Base-by-base conservation (phyloP, 2,797 vertebrate species). In the Pelobates cultripes region DNA sequence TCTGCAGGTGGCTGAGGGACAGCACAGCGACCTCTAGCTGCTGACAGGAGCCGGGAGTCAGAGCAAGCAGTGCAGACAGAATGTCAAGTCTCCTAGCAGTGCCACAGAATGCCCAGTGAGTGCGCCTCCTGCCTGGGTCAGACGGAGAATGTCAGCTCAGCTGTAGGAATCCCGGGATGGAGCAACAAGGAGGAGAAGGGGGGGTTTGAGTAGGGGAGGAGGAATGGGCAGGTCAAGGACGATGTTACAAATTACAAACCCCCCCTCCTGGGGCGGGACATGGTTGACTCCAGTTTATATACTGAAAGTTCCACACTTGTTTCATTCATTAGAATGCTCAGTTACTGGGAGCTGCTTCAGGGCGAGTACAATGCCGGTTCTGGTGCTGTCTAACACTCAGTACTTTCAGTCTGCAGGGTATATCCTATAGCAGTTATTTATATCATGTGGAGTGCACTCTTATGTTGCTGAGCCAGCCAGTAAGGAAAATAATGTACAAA, bases 41-140 rank as follows among this genome's bases (percentile, higher is more conserved):
- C 72, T 81, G 79, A 63, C 73, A 75, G 79, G 63, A 68, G 80
- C 45, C 53, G 45, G 73, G 45, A 70, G 78, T 75, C 80, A 83
- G 84, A 82, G 28, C 28, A 28, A 28, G 86, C 86, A 79, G 85
- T 85, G 84, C 82, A 84, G 82, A 80, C 86, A 86, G 86, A 82
- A 84, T 85, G 87, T 86, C 86, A 87, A 78, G 28, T 28, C 28
- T 84, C 88, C 87, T 87, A 84, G 89, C 89, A 84, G 87, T 55
- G 71, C 57, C 57, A 10, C 57, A 61, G 57, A 13, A n/a, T 64
- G 61, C 83, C 85, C 72, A 41, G 40, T 79, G 85, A 61, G 86
- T 85, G 87, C 87, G 89, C 91, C 88, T 90, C 85, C 85, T 85
- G 90, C 88, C 89, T 85, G 89, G 88, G 84, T 90, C 87, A 70